Evolutionary conservation across 2,888 invertebrate genomes (phyloP), one percentile per base, ranked within the genome.

Genomic region (Hemaris fuciformis): DNA sequence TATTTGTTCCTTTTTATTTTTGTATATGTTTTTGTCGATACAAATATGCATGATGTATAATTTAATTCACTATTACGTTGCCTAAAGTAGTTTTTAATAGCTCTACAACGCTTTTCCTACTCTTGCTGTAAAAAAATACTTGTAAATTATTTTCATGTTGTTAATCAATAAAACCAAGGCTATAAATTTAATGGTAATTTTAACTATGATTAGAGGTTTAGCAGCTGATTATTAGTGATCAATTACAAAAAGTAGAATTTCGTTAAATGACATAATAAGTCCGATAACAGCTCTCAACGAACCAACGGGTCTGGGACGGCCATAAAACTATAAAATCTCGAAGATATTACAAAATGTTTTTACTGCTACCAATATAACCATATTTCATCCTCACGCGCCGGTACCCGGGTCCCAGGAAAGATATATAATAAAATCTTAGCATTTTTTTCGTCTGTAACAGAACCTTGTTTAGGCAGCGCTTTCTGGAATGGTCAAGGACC

Each of bases 241-340:
- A 77, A 80, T 81, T 79, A 81, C 73, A 70, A 66, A 70, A 66
- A 67, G 70, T 73, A 67, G 67, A 76, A 73, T 75, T 75, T 74
- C 72, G 66, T 66, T 74, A 81, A 83, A 84, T 80, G 70, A 81
- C 79, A 77, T 78, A 80, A 83, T 87, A 81, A 83, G 70, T 68
- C 73, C 71, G 76, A 80, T 79, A 76, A 76, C 74, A 76, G 68
- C 72, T 79, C 77, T 81, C 83, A 73, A 77, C 73, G 71, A 72
- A 71, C 76, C 79, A 79, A 85, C 83, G 83, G 81, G 78, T 71
- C 81, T 79, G 80, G 81, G 83, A 80, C 80, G 72, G 78, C 74
- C 80, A 81, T 91, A 91, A 91, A 91, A 82, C 82, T 79, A 86
- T 89, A 90, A 88, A 89, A 81, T 86, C 81, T 82, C 82, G 83